Conservation (phyloP, 1,140 invertebrate genomes). For the Leptopilina clavipes region DNA sequence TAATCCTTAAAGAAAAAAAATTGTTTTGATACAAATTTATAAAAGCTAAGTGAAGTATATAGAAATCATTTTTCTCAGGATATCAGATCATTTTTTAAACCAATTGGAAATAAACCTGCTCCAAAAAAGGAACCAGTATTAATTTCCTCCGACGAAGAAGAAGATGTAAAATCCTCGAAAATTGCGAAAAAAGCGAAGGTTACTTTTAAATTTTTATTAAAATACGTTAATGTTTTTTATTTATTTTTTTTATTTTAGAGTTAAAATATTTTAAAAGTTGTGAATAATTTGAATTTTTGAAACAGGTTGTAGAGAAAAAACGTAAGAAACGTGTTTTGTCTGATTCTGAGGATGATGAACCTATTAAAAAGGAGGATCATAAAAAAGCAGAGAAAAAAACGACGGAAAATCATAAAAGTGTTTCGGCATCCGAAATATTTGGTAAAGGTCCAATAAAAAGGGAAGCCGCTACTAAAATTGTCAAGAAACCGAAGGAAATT, state of each 20-base stretch:
- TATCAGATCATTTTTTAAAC: conserved; percentile 43
- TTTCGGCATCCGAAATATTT: conserved; percentile 67
- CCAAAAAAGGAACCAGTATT: conserved; percentile 54
- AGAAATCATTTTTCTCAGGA: conserved; percentile 29
- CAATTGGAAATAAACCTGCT: conserved; percentile 39
- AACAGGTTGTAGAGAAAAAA: conserved; percentile 6
- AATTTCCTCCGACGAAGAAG: conserved; percentile 63
- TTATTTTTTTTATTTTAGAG: conserved; percentile 2
- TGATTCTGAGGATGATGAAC: conserved; percentile 68
- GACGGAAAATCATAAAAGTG: conserved; percentile 43
- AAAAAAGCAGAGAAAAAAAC: conserved; percentile 48
- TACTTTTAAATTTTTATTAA: conserved; percentile 38
- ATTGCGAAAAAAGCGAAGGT: conserved; percentile 46
- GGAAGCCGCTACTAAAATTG: conserved; percentile 57
- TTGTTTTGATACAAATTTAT: no score
- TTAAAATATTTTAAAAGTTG: conserved; percentile 28
- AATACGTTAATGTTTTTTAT: neutral
- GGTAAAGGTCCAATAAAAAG: conserved; percentile 68
- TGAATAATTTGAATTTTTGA: neutral
- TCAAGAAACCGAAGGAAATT: conserved; percentile 44
- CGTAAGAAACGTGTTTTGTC: conserved; percentile 56
- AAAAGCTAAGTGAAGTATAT: no score
- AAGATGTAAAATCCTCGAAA: conserved; percentile 45
- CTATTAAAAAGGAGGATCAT: conserved; percentile 42
- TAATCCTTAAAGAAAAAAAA: no score